These are phyloP conservation scores for Ganaspis brasiliensis DNA, from an alignment of 2,888 invertebrate species.

Conservation along the genomic window DNA sequence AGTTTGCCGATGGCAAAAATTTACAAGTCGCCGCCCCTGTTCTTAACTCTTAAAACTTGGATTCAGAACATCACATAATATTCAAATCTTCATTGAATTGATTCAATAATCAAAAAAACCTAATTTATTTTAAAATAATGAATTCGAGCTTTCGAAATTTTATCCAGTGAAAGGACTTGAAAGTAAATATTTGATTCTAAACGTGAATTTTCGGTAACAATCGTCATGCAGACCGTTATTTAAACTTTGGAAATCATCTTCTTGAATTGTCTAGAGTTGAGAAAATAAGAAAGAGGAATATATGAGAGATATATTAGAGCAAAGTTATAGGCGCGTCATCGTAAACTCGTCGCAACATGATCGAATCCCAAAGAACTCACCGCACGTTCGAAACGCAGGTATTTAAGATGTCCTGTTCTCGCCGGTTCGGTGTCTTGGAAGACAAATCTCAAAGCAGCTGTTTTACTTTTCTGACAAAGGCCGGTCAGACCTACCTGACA, in stretches of 20 bases:
- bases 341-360: constrained; percentile 29
- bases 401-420: constrained; percentile 38
- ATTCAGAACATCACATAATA: too few relatives aligned
- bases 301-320: constrained; percentile 16
- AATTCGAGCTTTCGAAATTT: neutral
- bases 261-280: neutral
- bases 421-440: constrained; percentile 29
- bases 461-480: constrained; percentile 40
- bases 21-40: too few relatives aligned
- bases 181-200: neutral
- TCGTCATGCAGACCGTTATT: constrained; percentile 6
- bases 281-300: constrained; percentile 14
- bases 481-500: constrained; percentile 43
- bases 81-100: too few relatives aligned
- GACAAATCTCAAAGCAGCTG: constrained; percentile 42
- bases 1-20: too few relatives aligned
- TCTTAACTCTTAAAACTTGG: too few relatives aligned
- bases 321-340: constrained; percentile 34
- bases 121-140: too few relatives aligned
- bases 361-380: neutral
- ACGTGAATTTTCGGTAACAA: neutral
- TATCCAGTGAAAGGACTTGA: neutral
- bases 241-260: neutral
- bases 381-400: constrained; percentile 33
- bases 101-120: too few relatives aligned